Evolutionary conservation across 1,140 invertebrate species (phyloP), one percentile per base, ranked within the genome.

Genomic region (Caenorhabditis inopinata): DNA sequence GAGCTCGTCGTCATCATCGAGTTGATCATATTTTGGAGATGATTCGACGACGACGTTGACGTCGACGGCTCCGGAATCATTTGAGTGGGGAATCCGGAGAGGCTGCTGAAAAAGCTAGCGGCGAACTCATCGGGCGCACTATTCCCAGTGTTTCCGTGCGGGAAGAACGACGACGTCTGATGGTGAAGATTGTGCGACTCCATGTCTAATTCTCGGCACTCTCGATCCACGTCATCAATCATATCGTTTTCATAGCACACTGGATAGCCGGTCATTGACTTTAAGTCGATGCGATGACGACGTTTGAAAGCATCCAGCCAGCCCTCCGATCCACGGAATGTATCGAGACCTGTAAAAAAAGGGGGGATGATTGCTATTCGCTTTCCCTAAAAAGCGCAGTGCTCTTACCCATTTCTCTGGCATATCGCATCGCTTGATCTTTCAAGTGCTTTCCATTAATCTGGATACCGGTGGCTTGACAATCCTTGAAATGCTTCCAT

Each of bases 271-370:
- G 79, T 74, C 82, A 83, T 83, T 0, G 48, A 12, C 9, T 47
- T 78, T 14, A 83, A 45, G 46, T 78, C 75, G 45, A 83, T 83
- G 12, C 58, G 80, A 32, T 83, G 82, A 21, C 82, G 79, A 14
- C 74, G 42, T 75, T 83, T 83, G 76, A 83, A 82, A 1, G 53
- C 68, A 45, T 83, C 80, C 23, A 82, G 79, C 82, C 82, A 83
- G 12, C 82, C 79, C 45, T 83, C 82, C 0, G 80, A 82, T 23
- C 74, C 75, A 14, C 68, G 51, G 75, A 83, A 83, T 1, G 23
- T 21, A 35, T 53, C 27, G n/a, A 68, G 62, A 14, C 51, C 80
- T 62, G 29, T 42, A 42, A 14, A 42, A 42, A 42, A 42, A 7
- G 6, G 38, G 38, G 38, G 38, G 38, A 42, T 42, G 5, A 42